Evolutionary conservation across 2,113 vertebrate genomes (phyloP), one percentile per base, ranked within the genome.

Genomic region (Sphyrna mokarran): DNA sequence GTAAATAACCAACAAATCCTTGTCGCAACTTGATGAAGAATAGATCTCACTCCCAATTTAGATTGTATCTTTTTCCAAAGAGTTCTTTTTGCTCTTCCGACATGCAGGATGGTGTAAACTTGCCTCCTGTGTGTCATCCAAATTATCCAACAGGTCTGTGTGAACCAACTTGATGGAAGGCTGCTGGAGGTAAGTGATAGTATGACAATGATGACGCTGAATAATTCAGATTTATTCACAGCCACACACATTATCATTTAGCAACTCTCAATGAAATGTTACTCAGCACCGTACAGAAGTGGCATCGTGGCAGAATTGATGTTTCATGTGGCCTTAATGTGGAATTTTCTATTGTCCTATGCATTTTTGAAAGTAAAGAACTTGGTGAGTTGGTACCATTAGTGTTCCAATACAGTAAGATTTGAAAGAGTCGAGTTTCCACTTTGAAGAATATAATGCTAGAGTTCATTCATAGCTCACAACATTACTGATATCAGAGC

Each of bases 221-320:
- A 95, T 95, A 95, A 95, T 95, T 95, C 69, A 76, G 94, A 95
- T 95, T 95, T 72, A 72, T 95, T 95, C 94, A 95, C 23, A 95
- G 26, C n/a, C n/a, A 29, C 26, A 26, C 94, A 54, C 68, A 43
- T 69, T 76, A 70, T 54, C 22, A 33, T 43, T 76, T 70, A 94
- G 66, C 54, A 95, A 70, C 68, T 72, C 8, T 40, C 43, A 37
- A 22, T 16, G 40, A 54, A 9, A 1, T 72, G 5, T 72, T 43
- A 37, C 9, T 95, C 69, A 33, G 29, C 26, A 33, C 26, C 13
- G 54, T 23, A 76, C 40, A 4, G 69, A 8, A 40, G 2, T 33
- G 26, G 11, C n/a, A 48, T 20, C 23, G 16, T 72, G 68, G 68
- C 14, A 33, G 26, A 43, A 54, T 1, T 48, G 69, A 1, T 95